These are phyloP conservation scores for Baryphthengus martii DNA, from an alignment of 2,113 vertebrate species.

Conservation along the genomic window DNA sequence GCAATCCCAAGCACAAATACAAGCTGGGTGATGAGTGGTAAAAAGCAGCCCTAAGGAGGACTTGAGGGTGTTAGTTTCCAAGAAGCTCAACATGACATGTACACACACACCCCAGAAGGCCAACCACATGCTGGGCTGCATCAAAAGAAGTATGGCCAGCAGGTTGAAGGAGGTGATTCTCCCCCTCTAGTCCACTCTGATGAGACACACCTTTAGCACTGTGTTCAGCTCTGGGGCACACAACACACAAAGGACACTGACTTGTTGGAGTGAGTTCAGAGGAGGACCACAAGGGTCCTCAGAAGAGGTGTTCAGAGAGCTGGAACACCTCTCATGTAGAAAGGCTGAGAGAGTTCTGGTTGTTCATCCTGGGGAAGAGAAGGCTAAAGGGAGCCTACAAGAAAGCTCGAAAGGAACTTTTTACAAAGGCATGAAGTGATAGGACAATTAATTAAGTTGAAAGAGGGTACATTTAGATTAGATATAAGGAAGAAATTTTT, in stretches of 20 bases:
- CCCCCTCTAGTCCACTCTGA: background rate
- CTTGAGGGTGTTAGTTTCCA: background rate
- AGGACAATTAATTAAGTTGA: background rate
- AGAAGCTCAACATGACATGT: background rate
- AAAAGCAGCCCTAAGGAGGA: background rate
- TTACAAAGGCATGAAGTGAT: background rate
- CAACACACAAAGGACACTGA: background rate
- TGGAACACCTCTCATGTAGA: background rate
- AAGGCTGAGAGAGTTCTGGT: background rate
- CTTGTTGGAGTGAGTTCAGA: background rate
- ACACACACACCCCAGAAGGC: no score
- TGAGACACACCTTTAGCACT: background rate
- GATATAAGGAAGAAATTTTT: background rate
- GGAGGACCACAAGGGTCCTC: background rate
- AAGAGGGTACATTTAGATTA: background rate
- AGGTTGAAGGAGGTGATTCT: background rate
- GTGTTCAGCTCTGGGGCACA: no score
- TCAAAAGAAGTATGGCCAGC: background rate
- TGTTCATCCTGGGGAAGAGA: background rate
- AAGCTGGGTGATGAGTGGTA: no score
- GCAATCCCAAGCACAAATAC: background rate
- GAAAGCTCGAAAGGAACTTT: background rate
- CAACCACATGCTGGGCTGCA: background rate
- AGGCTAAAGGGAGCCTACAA: background rate
- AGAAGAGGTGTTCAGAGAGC: background rate